phyloP scores from a whole-genome alignment of 2,888 invertebrate species.

The Pyrrhia umbra region DNA sequence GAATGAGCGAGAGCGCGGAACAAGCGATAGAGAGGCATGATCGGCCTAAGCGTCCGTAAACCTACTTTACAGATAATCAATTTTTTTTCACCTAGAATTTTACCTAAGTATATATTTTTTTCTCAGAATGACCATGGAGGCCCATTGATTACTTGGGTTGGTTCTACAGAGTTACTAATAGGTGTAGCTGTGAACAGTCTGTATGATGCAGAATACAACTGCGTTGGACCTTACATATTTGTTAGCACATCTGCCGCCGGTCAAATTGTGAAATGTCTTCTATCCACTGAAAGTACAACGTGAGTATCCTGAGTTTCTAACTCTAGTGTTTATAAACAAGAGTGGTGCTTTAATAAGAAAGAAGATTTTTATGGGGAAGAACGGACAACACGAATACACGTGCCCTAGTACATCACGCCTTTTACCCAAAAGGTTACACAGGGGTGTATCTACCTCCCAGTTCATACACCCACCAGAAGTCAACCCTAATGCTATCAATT shows the following conservation, averaged over 20 bases:
- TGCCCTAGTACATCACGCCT: too few species aligned
- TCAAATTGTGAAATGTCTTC: conserved; percentile 18
- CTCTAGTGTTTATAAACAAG: not conserved
- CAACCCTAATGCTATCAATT: too few species aligned
- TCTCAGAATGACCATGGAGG: conserved; percentile 67
- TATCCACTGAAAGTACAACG: conserved; percentile 9
- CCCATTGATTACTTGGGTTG: conserved; percentile 66
- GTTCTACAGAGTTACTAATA: conserved; percentile 57
- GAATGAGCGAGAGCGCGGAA: too few species aligned
- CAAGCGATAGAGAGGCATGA: too few species aligned
- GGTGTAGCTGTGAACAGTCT: conserved; percentile 58
- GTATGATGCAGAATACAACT: conserved; percentile 13
- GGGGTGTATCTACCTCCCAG: too few species aligned
- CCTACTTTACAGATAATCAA: too few species aligned
- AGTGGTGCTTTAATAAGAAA: not conserved
- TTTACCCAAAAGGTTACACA: too few species aligned
- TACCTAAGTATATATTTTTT: not conserved
- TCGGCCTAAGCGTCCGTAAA: too few species aligned
- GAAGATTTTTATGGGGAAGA: too few species aligned
- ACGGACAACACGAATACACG: too few species aligned
- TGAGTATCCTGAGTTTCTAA: not conserved
- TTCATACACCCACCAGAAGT: too few species aligned
- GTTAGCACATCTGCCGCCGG: conserved; percentile 14
- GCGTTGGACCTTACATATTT: conserved; percentile 27
- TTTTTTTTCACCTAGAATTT: too few species aligned